These are phyloP conservation scores for Urocyon cinereoargenteus DNA, from an alignment of 2,797 vertebrate species.

Conservation along the genomic window DNA sequence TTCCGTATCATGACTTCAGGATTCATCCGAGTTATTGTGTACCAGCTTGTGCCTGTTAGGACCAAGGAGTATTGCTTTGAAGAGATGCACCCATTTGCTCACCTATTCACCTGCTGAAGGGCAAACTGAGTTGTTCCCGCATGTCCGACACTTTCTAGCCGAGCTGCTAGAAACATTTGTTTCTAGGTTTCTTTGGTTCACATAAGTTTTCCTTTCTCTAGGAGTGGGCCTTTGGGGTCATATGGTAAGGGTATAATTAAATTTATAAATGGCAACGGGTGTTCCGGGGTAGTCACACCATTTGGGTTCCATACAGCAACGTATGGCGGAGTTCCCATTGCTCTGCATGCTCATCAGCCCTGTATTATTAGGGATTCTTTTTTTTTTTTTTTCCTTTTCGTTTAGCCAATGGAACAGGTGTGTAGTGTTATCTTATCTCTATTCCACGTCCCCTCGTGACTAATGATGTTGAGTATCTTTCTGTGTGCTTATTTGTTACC, in stretches of 20 bases:
- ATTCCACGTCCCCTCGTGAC: background rate
- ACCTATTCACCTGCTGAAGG: background rate
- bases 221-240: background rate
- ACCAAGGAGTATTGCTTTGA: background rate
- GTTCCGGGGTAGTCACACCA: background rate
- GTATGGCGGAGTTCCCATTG: too few species aligned
- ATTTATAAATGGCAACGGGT: background rate
- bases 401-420: background rate
- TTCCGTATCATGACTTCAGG: background rate
- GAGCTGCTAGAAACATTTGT: background rate
- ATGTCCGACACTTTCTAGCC: background rate
- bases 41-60: background rate
- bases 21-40: too few species aligned
- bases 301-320: background rate
- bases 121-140: background rate
- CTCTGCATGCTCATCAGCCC: background rate
- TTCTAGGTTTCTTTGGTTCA: background rate
- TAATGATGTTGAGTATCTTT: background rate
- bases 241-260: background rate
- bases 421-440: background rate
- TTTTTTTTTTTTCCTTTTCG: background rate
- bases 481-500: background rate
- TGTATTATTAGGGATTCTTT: background rate
- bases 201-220: background rate
- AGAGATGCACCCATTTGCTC: fast-evolving